A percentile compares a stretch with the other conserved stretches of the same genome.
Evolutionary conservation across 2,888 invertebrate species (phyloP).

Genomic region (Caenorhabditis plicata): DNA sequence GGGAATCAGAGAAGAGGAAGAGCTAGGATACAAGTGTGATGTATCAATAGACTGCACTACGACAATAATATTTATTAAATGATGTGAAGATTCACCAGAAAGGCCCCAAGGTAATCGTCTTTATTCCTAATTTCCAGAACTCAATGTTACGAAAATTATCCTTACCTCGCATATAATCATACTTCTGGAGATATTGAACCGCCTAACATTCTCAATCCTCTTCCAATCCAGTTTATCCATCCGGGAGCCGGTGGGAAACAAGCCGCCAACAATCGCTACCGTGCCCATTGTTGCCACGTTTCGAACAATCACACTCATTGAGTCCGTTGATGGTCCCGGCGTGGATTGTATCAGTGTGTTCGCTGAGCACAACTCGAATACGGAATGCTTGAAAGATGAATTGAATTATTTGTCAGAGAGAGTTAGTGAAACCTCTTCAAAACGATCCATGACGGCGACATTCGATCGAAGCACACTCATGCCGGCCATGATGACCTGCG

Average conservation of each 20-base stretch:
- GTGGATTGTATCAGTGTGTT: constrained; percentile 35
- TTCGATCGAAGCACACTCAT: constrained; percentile 22
- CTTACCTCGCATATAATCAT: constrained; percentile 34
- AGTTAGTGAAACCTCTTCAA: constrained; percentile 20
- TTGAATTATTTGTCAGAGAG: not conserved
- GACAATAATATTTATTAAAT: too few species aligned
- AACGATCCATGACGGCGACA: constrained; percentile 22
- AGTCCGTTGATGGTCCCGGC: constrained; percentile 38
- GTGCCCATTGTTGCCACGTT: constrained; percentile 45
- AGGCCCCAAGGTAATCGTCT: too few species aligned
- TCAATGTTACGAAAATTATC: too few species aligned
- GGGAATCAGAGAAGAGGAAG: too few species aligned
- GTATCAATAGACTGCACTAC: too few species aligned
- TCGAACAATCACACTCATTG: constrained; percentile 37
- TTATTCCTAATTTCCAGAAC: too few species aligned
- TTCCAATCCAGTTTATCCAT: constrained; percentile 28
- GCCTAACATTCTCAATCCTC: constrained; percentile 20
- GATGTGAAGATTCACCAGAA: too few species aligned
- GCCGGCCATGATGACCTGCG: constrained; percentile 37
- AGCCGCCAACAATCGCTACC: constrained; percentile 39
- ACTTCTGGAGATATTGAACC: constrained; percentile 29
- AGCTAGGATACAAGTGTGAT: too few species aligned
- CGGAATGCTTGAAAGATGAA: constrained; percentile 12
- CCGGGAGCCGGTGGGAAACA: constrained; percentile 36
- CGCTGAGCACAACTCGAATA: constrained; percentile 37